These are phyloP conservation scores for Pemphredon lugubris DNA, from an alignment of 2,888 invertebrate species.

Conservation along the genomic window DNA sequence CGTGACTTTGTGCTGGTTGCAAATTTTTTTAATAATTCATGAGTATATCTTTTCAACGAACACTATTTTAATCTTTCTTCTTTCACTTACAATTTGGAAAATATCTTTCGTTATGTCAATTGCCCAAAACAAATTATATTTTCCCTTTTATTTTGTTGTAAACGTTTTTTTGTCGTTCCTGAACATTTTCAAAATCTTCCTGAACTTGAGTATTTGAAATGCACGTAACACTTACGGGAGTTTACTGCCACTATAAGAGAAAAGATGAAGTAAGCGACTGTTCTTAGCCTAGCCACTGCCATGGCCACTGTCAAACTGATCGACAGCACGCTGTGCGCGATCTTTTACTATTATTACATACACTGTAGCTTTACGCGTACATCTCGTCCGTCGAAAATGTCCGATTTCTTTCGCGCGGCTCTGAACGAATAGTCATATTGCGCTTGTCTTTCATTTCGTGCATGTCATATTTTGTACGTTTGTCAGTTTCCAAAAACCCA, in stretches of 20 bases:
- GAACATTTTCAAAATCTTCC: too few relatives aligned
- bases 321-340: constrained; percentile 32
- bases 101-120: too few relatives aligned
- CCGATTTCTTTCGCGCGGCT: constrained; percentile 7
- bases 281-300: constrained; percentile 59
- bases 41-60: too few relatives aligned
- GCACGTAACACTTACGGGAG: constrained; percentile 55
- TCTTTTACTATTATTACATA: constrained; percentile 48
- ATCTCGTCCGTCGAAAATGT: constrained; percentile 28
- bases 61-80: too few relatives aligned
- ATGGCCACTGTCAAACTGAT: constrained; percentile 56
- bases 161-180: too few relatives aligned
- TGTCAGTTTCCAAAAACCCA: not conserved
- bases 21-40: too few relatives aligned
- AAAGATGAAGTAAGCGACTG: constrained; percentile 46
- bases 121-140: too few relatives aligned
- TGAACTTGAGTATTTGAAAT: constrained; percentile 14
- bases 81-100: too few relatives aligned
- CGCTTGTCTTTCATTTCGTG: not conserved
- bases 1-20: too few relatives aligned
- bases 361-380: constrained; percentile 44
- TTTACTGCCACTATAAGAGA: constrained; percentile 31
- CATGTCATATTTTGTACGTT: not conserved
- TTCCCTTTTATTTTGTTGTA: too few relatives aligned
- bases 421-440: too few relatives aligned